Base-by-base conservation (phyloP, 2,797 vertebrate genomes). In the Benthosema pterotum region DNA sequence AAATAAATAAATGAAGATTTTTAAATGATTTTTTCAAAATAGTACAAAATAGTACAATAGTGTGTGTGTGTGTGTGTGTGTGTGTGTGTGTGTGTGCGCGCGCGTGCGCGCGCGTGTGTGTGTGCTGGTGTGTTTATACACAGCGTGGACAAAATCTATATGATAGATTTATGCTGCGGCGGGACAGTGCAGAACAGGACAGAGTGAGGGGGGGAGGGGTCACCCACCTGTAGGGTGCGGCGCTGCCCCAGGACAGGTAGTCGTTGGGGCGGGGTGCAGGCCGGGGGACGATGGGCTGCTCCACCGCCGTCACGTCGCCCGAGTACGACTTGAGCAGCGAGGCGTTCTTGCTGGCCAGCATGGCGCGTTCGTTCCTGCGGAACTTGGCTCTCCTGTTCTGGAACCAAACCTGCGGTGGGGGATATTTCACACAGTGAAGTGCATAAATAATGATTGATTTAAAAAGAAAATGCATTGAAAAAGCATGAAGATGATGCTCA, bases 341-440 rank as follows among this genome's bases (percentile, higher is more conserved):
- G 65, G 96, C 97, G 0, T 98, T 99, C 80, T 98, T 98, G 87
- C 96, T 99, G 89, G 97, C 97, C 91, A 99, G 91, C 97, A 99
- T 96, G 64, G 97, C 96, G 59, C 97, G 90, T 89, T 99, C 97
- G 0, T 98, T 99, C 77, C 97, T 87, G 57, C 97, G 96, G 78
- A 99, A 99, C 87, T 99, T 99, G 13, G 97, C 97, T 79, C 97
- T 91, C 65, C 97, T 84, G 90, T 99, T 99, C 92, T 99, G 97
- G 75, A 99, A 99, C 97, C 97, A 99, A 65, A 99, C 97, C 97
- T 99, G 22, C 22, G 22, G 0, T 86, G n/a, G 82, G 79, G 11
- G 2, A n/a, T n/a, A n/a, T n/a, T n/a, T n/a, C n/a, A 38, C 32
- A 38, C 7, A 7, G 32, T 11, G 11, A 38, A 38, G 32, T 9